Conservation (phyloP, 23 tunicate genomes). For the Oikopleura dioica region DNA sequence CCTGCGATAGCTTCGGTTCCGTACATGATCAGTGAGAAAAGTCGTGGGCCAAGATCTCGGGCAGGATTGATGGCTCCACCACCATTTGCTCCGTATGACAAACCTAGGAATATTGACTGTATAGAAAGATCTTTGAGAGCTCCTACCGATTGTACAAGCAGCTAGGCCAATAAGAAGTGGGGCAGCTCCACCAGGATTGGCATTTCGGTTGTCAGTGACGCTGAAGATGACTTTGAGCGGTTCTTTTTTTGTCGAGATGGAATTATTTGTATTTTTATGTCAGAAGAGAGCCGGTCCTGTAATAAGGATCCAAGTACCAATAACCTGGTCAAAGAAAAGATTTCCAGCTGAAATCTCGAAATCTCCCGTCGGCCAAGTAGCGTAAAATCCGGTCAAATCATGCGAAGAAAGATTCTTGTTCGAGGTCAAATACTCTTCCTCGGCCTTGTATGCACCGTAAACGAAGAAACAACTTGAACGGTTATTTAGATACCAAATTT, state of each 20-base stretch:
- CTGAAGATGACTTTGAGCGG: neutral
- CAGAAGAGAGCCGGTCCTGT: too few relatives aligned
- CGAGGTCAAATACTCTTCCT: neutral
- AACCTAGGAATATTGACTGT: too few relatives aligned
- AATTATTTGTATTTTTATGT: too few relatives aligned
- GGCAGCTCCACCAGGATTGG: neutral
- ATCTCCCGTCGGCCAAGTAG: neutral
- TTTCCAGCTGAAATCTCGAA: neutral
- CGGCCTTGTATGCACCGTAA: neutral
- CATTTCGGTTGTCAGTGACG: neutral
- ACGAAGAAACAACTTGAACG: neutral
- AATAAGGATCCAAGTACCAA: neutral
- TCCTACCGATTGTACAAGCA: neutral
- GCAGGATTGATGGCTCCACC: neutral
- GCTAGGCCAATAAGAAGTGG: neutral
- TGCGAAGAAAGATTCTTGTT: neutral
- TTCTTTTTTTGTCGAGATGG: too few relatives aligned
- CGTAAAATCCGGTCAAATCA: neutral
- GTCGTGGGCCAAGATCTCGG: conserved; percentile 4
- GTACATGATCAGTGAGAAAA: neutral
- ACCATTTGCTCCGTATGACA: neutral
- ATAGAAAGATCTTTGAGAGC: too few relatives aligned
- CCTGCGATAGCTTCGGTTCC: neutral
- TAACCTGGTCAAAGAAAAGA: neutral
- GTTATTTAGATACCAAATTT: neutral